Evolutionary conservation across 2,797 vertebrate genomes (phyloP).

Genomic region (Alca torda): DNA sequence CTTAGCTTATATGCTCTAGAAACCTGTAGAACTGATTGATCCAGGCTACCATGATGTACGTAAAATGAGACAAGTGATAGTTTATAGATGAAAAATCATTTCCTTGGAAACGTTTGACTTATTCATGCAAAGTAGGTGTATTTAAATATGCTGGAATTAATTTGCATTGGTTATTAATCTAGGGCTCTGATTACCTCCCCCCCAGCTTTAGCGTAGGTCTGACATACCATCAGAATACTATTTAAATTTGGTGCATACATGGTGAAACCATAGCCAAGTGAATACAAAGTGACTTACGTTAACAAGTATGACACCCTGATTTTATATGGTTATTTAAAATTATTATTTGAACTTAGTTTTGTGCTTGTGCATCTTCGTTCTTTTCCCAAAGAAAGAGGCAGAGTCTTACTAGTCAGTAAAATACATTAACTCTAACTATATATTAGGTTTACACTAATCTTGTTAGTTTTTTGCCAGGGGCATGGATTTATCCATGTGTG

Average conservation of each 20-base stretch:
- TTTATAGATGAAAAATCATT: slow-evolving; percentile 20
- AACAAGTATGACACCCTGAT: background rate
- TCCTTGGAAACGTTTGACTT: slow-evolving; percentile 20
- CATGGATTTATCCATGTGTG: background rate
- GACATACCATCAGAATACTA: background rate
- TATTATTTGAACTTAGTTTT: background rate
- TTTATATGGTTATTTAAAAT: background rate
- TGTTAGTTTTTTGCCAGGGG: background rate
- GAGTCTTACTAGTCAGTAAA: background rate
- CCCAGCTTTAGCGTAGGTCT: background rate
- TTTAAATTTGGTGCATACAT: background rate
- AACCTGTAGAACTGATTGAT: background rate
- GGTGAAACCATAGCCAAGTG: background rate
- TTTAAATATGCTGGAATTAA: slow-evolving; percentile 30
- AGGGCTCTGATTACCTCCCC: background rate
- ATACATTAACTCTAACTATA: background rate
- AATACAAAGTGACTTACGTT: background rate
- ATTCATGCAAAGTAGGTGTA: background rate
- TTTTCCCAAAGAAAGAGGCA: background rate
- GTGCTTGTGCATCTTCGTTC: background rate
- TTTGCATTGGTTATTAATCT: slow-evolving; percentile 22
- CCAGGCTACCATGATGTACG: background rate
- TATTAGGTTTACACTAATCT: background rate
- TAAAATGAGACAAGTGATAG: slow-evolving; percentile 32
- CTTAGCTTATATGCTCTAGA: background rate